These are phyloP conservation scores for Metridium senile DNA, from an alignment of 92 coral and sea anemone species.

Conservation along the genomic window DNA sequence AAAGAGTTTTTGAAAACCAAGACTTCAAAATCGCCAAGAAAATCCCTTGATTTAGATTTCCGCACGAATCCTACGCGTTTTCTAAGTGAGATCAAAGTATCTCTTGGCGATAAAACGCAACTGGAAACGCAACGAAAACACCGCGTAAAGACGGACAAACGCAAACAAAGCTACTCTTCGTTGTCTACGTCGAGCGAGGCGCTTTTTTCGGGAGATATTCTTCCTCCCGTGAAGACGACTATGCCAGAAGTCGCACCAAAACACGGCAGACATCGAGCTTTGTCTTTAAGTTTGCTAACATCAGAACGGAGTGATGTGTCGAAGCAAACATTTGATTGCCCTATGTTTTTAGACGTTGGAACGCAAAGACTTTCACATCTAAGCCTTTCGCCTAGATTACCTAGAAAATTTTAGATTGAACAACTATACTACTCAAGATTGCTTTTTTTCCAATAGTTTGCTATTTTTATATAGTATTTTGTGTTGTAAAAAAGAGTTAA, in stretches of 20 bases:
- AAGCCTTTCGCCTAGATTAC: not conserved
- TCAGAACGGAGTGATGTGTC: not conserved
- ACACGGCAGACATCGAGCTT: not conserved
- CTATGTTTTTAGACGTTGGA: not conserved
- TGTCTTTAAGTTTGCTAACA: not conserved
- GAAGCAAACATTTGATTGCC: not conserved
- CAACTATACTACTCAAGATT: not conserved
- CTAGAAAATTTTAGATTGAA: not conserved
- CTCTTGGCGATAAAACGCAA: not conserved
- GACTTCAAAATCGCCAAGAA: slow-evolving; percentile 3
- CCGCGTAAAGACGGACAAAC: not conserved
- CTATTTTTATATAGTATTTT: no score
- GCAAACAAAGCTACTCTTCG: not conserved
- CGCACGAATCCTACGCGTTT: not conserved
- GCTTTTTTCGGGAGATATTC: not conserved
- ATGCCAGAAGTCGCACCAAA: not conserved
- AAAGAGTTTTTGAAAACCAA: not conserved
- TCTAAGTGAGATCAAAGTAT: slow-evolving; percentile 1
- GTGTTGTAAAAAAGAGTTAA: no score
- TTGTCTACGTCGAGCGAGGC: not conserved
- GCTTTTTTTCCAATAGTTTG: not conserved
- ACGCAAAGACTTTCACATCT: slow-evolving; percentile 7
- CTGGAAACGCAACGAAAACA: not conserved
- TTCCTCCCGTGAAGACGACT: not conserved
- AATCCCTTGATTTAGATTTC: not conserved